Conservation (phyloP, 1,140 invertebrate genomes). For the Leguminivora glycinivorella region DNA sequence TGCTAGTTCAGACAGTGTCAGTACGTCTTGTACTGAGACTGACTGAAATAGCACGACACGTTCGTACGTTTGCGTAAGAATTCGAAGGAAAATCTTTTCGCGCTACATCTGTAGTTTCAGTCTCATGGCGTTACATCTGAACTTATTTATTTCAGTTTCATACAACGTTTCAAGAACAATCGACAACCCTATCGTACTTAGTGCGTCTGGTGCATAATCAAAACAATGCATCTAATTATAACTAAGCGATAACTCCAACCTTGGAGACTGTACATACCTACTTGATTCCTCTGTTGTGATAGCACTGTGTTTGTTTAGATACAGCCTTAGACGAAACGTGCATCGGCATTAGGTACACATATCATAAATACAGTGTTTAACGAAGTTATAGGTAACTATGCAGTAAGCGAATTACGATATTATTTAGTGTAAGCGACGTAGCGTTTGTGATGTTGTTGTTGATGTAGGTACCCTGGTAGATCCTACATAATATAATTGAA, state of each 20-base stretch:
- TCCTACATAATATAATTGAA: too few species aligned
- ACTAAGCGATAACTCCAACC: slow-evolving; percentile 8
- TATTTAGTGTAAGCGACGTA: too few species aligned
- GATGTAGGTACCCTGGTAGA: too few species aligned
- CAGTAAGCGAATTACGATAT: too few species aligned
- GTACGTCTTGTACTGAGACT: too few species aligned
- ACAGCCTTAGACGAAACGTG: background rate
- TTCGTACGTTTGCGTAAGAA: too few species aligned
- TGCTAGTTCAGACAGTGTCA: too few species aligned
- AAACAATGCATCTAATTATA: slow-evolving; percentile 8
- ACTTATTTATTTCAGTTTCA: background rate
- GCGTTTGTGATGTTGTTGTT: too few species aligned
- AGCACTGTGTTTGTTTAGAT: background rate
- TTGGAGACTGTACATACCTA: background rate
- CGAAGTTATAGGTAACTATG: too few species aligned
- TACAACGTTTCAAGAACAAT: background rate
- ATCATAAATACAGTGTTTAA: background rate
- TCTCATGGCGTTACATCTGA: background rate
- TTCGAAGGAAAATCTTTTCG: too few species aligned
- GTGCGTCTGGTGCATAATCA: background rate
- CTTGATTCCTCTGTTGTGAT: background rate
- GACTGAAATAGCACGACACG: too few species aligned
- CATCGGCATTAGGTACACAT: background rate
- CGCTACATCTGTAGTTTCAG: too few species aligned
- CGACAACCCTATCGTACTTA: background rate